Evolutionary conservation across 2,888 invertebrate species (phyloP).

Genomic region (Athetis lepigone): DNA sequence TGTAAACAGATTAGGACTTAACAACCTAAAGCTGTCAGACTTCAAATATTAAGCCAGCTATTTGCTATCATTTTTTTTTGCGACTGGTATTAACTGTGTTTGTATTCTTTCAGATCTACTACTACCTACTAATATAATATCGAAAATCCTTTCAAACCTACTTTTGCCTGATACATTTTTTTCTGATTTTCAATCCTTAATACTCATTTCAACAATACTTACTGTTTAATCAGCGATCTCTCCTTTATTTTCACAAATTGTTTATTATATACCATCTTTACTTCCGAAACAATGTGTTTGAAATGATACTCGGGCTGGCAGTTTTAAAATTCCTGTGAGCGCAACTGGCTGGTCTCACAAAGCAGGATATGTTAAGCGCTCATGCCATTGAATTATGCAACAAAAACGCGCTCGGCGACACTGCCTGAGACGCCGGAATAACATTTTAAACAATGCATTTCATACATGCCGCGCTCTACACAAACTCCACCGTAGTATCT

Average conservation of each 20-base stretch:
- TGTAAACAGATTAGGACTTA: too few species aligned
- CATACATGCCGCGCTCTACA: constrained; percentile 62
- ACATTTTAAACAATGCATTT: constrained; percentile 76
- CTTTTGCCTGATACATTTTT: background rate
- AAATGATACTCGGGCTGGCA: constrained; percentile 55
- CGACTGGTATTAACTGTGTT: too few species aligned
- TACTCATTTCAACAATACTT: constrained; percentile 10
- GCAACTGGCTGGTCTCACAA: constrained; percentile 66
- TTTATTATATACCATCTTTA: constrained; percentile 59
- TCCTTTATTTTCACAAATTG: constrained; percentile 57
- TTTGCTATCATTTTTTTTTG: too few species aligned
- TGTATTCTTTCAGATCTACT: too few species aligned
- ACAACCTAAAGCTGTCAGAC: too few species aligned
- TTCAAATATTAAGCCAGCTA: too few species aligned
- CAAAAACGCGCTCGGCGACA: constrained; percentile 72
- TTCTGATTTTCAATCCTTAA: constrained; percentile 5
- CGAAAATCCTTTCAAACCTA: background rate
- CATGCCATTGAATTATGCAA: constrained; percentile 79
- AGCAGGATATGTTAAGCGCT: constrained; percentile 73
- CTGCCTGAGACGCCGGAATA: constrained; percentile 67
- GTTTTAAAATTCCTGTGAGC: constrained; percentile 70
- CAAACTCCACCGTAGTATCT: constrained; percentile 55
- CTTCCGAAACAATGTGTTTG: constrained; percentile 59
- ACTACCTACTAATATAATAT: too few species aligned
- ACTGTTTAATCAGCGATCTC: constrained; percentile 13